Conservation (phyloP, 2,888 invertebrate species). For the Lasioglossum oenotherae region DNA sequence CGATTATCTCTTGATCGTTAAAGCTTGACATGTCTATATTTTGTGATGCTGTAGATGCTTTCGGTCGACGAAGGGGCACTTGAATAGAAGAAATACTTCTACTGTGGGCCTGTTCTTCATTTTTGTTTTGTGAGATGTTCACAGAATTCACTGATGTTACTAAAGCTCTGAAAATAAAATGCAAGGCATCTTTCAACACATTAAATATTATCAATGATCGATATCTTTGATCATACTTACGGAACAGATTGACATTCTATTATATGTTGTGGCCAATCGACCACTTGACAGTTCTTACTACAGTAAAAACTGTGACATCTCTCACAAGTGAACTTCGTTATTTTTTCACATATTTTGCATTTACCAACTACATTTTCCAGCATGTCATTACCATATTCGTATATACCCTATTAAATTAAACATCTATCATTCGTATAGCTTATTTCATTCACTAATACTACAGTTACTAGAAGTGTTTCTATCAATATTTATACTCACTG, state of each 20-base stretch:
- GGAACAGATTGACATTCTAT: constrained; percentile 76
- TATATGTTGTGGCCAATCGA: constrained; percentile 79
- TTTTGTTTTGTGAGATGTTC: constrained; percentile 20
- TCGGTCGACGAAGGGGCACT: constrained; percentile 50
- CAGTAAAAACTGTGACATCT: constrained; percentile 74
- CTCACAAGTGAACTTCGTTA: constrained; percentile 61
- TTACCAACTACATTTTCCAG: constrained; percentile 61
- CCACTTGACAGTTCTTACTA: constrained; percentile 74
- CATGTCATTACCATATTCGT: constrained; percentile 72
- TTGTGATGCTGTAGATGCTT: neutral
- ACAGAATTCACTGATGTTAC: constrained; percentile 23
- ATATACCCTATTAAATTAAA: constrained; percentile 69
- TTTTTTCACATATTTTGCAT: constrained; percentile 70
- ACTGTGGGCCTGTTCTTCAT: constrained; percentile 1
- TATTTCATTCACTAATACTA: neutral
- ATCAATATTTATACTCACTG: constrained; percentile 53
- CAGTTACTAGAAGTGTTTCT: neutral
- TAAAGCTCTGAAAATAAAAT: constrained; percentile 52
- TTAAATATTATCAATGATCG: neutral
- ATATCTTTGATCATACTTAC: constrained; percentile 62
- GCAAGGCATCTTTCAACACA: neutral
- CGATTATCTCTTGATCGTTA: neutral
- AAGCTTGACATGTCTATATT: neutral
- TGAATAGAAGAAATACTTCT: constrained; percentile 12
- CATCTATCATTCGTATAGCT: neutral